These are phyloP conservation scores for Glaucopsyche alexis DNA, from an alignment of 2,888 invertebrate genomes.

Conservation along the genomic window DNA sequence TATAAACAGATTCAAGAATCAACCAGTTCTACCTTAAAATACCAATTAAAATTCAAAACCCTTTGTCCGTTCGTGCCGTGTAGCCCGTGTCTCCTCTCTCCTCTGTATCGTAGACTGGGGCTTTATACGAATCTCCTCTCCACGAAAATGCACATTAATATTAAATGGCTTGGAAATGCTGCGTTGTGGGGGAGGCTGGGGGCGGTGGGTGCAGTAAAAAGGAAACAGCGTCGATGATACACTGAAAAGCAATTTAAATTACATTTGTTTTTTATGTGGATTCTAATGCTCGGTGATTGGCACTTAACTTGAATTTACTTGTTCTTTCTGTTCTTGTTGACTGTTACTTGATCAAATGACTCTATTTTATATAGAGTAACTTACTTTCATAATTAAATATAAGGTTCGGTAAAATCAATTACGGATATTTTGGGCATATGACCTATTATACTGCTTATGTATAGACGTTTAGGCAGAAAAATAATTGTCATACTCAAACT, in stretches of 20 bases:
- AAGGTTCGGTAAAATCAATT: no score
- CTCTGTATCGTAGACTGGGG: slow-evolving; percentile 73
- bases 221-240: slow-evolving; percentile 71
- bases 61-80: slow-evolving; percentile 60
- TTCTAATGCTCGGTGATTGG: slow-evolving; percentile 26
- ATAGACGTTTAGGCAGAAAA: no score
- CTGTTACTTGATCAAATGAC: no score
- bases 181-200: slow-evolving; percentile 61
- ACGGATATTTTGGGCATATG: no score
- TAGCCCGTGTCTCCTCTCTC: slow-evolving; percentile 54
- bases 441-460: no score
- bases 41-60: slow-evolving; percentile 72
- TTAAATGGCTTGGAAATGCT: slow-evolving; percentile 81
- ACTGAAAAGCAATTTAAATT: slow-evolving; percentile 55
- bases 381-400: no score
- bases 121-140: slow-evolving; percentile 77
- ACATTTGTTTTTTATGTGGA: slow-evolving; percentile 50
- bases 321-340: no score
- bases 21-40: slow-evolving; percentile 43
- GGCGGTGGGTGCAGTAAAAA: slow-evolving; percentile 60
- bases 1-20: slow-evolving; percentile 16
- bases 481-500: no score
- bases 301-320: not conserved
- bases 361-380: no score
- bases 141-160: slow-evolving; percentile 81